Evolutionary conservation across 2,113 vertebrate species (phyloP).

Genomic region (Hemicordylus capensis): DNA sequence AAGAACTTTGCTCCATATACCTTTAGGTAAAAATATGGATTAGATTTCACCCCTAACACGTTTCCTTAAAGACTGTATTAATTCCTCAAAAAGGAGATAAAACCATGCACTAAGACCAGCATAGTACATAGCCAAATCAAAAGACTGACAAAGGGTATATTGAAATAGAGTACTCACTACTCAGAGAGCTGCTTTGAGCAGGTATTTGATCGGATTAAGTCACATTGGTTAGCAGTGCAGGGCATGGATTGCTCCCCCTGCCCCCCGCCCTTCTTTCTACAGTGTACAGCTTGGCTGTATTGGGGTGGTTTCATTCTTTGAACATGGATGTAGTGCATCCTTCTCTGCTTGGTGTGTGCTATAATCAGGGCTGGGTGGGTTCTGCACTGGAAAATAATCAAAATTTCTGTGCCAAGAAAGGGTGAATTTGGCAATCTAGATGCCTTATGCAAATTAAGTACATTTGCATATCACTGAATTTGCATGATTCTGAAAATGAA

Average conservation of each 20-base stretch:
- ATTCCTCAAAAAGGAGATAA: constrained; percentile 59
- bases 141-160: constrained; percentile 25
- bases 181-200: background rate
- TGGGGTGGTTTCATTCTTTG: background rate
- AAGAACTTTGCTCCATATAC: constrained; percentile 47
- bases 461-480: background rate
- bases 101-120: constrained; percentile 53
- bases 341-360: background rate
- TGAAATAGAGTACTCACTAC: background rate
- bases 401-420: background rate
- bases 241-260: background rate
- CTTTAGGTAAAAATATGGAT: constrained; percentile 64
- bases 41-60: constrained; percentile 38
- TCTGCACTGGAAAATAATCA: too few relatives aligned
- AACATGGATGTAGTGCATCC: background rate
- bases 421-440: background rate
- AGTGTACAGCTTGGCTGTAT: background rate
- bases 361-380: background rate
- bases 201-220: background rate
- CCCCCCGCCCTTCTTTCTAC: too few relatives aligned
- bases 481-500: background rate
- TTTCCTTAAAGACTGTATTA: constrained; percentile 58
- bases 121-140: constrained; percentile 41
- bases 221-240: background rate
- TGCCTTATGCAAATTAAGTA: background rate